A percentile compares a stretch with the other conserved stretches of the same genome.
phyloP scores from a whole-genome alignment of 2,888 invertebrate species.

The Phengaris arion region DNA sequence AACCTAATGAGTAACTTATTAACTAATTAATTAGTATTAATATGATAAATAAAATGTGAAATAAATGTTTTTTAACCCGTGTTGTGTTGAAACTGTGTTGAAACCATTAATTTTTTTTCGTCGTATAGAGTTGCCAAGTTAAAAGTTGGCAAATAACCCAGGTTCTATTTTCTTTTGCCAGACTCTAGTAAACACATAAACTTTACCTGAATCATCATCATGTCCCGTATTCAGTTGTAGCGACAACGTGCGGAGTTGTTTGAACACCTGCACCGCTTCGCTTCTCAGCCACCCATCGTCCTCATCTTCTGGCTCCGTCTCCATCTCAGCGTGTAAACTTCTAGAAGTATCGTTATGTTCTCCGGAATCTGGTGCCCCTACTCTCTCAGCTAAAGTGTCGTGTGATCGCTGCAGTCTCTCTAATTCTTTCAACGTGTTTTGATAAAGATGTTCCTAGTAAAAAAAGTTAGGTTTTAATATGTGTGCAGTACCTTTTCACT shows the following conservation, averaged over 20 bases:
- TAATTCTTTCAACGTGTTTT: slow-evolving; percentile 81
- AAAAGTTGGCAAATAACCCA: too few relatives aligned
- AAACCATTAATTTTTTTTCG: too few relatives aligned
- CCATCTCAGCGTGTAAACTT: slow-evolving; percentile 95
- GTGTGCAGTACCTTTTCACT: not conserved
- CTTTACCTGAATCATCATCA: slow-evolving; percentile 84
- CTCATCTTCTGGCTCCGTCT: slow-evolving; percentile 82
- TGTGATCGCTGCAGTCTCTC: slow-evolving; percentile 86
- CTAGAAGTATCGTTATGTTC: slow-evolving; percentile 74
- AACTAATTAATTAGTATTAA: too few relatives aligned
- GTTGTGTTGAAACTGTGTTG: too few relatives aligned
- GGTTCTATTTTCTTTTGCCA: too few relatives aligned
- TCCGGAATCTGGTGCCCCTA: slow-evolving; percentile 80
- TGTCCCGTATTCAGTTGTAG: slow-evolving; percentile 87
- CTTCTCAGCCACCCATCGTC: slow-evolving; percentile 81
- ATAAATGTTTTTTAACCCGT: too few relatives aligned
- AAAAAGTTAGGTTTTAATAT: not conserved
- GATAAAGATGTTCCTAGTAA: slow-evolving; percentile 74
- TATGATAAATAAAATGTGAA: too few relatives aligned
- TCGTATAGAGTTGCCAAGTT: too few relatives aligned
- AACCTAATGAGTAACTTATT: too few relatives aligned
- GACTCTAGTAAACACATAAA: not conserved
- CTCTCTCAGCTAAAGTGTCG: slow-evolving; percentile 83
- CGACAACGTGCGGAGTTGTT: slow-evolving; percentile 85
- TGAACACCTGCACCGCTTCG: slow-evolving; percentile 85